Base-by-base conservation (phyloP, 1,140 invertebrate genomes). In the Eurytemora carolleeae region DNA sequence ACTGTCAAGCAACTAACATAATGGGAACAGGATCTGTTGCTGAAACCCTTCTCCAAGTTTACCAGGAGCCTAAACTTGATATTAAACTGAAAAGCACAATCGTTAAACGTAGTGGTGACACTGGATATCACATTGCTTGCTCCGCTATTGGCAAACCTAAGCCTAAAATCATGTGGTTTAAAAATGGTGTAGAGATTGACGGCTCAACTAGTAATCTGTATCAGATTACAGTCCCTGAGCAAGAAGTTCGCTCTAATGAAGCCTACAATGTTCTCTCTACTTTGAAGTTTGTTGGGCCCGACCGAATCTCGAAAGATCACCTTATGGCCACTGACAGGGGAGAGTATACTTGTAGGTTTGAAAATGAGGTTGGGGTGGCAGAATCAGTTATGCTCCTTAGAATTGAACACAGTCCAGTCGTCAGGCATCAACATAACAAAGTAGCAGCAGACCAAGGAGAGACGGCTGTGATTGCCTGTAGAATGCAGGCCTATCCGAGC, bases 401-500 rank as follows among this genome's bases (percentile, higher is more conserved):
- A 68, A 86, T 93, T 67, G 86, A 91, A 76, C 88, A 92, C 73
- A 80, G 84, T 69, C 88, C 88, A 1, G 86, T 91, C 65, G 78
- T 85, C 2, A 75, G 88, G 15, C 83, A 86, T 69, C 81, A 85
- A 63, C 84, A 89, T 69, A 86, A 83, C 63, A 88, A 90, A 73
- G 88, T 92, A 0, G 89, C 89, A 2, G 89, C 82, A 66, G 87
- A 91, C 70, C 69, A 87, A 1, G 74, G 79, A 15, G 87, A 92
- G 69, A 84, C 79, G 0, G 89, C 87, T 0, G 80, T 86, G 69
- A 82, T 94, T 12, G 77, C 83, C 1, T 94, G 90, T 71, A 80
- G 83, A 68, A 86, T 93, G 1, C 86, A 90, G 70, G 87, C 89
- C 0, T 93, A 87, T 72, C 90, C 89, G 0, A 84, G 85, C 68